A percentile compares a stretch with the other conserved stretches of the same genome.
phyloP scores from a whole-genome alignment of 1,140 invertebrate genomes.

The Drosophila nikananu region DNA sequence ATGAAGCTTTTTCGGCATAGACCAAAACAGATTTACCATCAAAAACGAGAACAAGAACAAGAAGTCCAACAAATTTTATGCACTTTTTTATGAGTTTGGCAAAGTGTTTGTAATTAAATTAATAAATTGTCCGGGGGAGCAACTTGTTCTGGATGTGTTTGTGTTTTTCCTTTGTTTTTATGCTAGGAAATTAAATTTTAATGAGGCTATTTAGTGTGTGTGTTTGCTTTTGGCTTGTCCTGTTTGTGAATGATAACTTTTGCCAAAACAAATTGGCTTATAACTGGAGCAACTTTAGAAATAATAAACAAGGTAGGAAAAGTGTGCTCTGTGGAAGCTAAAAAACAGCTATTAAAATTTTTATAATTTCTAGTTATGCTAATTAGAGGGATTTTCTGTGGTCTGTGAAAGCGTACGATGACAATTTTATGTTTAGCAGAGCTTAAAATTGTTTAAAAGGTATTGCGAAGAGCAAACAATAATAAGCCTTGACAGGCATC shows the following conservation, averaged over 20 bases:
- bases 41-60: conserved; percentile 27
- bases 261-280: conserved; percentile 28
- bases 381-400: not conserved
- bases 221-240: conserved; percentile 26
- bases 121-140: conserved; percentile 58
- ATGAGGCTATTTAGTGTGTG: conserved; percentile 50
- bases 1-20: conserved; percentile 55
- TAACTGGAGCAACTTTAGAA: conserved; percentile 23
- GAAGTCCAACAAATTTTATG: conserved; percentile 66
- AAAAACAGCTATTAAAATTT: not conserved
- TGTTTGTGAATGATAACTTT: conserved; percentile 32
- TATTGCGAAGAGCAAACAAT: conserved; percentile 17
- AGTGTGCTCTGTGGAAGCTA: not conserved
- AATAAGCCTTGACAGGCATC: conserved; percentile 38
- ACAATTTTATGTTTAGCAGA: not conserved
- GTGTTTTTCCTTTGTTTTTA: conserved; percentile 37
- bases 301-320: conserved; percentile 10
- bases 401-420: no score
- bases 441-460: conserved; percentile 29
- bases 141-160: conserved; percentile 31
- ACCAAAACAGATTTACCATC: conserved; percentile 69
- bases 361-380: no score
- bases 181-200: conserved; percentile 61
- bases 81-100: conserved; percentile 73
- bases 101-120: conserved; percentile 79